phyloP scores from a whole-genome alignment of 2,113 vertebrate species.

The Gopherus evgoodei region DNA sequence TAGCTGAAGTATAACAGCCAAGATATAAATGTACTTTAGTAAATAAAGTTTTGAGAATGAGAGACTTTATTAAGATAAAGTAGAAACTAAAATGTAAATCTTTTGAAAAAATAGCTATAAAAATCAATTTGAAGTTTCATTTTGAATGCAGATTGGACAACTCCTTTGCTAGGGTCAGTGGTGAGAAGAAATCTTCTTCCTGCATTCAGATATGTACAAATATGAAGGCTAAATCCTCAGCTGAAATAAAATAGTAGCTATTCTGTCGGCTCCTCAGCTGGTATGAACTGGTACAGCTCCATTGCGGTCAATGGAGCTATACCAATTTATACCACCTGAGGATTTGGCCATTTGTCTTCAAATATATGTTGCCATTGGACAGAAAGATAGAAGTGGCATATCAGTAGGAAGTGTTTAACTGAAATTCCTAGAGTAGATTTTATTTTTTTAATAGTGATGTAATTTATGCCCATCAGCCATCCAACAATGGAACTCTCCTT shows the following conservation, averaged over 20 bases:
- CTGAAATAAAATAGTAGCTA: not conserved
- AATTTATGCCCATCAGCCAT: not conserved
- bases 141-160: conserved; percentile 67
- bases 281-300: not conserved
- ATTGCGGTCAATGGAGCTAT: not conserved
- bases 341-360: not conserved
- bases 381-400: not conserved
- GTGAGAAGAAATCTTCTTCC: conserved; percentile 5
- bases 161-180: conserved; percentile 65
- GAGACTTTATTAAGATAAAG: not conserved
- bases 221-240: not conserved
- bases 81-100: not conserved
- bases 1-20: not conserved
- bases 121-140: not conserved
- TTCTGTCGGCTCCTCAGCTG: not conserved
- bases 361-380: not conserved
- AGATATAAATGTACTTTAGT: not conserved
- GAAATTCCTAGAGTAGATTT: not conserved
- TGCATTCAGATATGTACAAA: not conserved
- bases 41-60: not conserved
- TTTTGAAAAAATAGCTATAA: not conserved
- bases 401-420: not conserved
- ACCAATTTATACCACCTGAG: not conserved
- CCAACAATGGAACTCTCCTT: not conserved
- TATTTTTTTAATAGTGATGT: not conserved